Base-by-base conservation (phyloP, 2,113 vertebrate genomes). In the Petrocephalus zakoni region DNA sequence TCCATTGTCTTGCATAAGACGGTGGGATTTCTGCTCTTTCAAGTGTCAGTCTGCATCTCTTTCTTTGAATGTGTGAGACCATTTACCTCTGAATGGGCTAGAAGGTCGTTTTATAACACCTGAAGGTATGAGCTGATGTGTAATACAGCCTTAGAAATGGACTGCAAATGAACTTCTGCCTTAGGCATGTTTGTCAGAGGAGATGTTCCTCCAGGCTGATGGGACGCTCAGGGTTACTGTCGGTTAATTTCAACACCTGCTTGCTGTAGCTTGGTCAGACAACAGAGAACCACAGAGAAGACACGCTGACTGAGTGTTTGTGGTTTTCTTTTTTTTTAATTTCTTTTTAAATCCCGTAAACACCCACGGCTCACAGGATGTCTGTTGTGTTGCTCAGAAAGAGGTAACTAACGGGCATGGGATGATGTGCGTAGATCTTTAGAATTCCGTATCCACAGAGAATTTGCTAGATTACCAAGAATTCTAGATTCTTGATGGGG, bases 321-420 rank as follows among this genome's bases (percentile, higher is more conserved):
- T 85, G 89, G 92, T 91, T 93, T 94, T 94, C 91, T 91, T 94
- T 92, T 94, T 94, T 93, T 90, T 86, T n/a, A n/a, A n/a, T 58
- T 56, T 55, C 51, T 34, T 55, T 87, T 58, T 78, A 84, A 49
- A 34, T 22, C 72, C 87, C 89, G 42, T 88, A 75, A 89, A 88
- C 88, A 81, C 49, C 89, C 75, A 49, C 87, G 87, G 90, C 81
- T 90, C 25, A 53, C 22, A 46, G 87, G 72, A 83, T 85, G 47
- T 49, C 51, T 85, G 37, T 58, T 83, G 29, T 53, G 64, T 52
- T 87, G 15, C 47, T 72, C 46, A 15, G 78, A 21, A 34, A 22
- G 78, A 7, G 78, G 25, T 88, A 19, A 88, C 37, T 83, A 83
- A 58, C 75, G 19, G 78, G 37, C 75, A 56, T 84, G 55, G 11